phyloP scores from a whole-genome alignment of 2,797 vertebrate species.

The Odontamblyopus lacepedii region DNA sequence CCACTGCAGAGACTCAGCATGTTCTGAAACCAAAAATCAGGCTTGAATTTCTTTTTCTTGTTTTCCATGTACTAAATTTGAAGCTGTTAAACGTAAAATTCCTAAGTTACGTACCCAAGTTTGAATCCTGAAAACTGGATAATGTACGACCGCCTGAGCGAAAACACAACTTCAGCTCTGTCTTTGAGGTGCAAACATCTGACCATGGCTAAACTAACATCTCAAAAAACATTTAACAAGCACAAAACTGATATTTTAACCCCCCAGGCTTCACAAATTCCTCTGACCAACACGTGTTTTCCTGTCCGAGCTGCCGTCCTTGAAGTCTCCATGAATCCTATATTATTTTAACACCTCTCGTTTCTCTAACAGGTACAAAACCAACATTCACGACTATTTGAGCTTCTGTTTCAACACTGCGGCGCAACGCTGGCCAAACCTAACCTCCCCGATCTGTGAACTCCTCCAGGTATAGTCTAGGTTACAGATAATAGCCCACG shows the following conservation, averaged over 20 bases:
- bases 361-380: slow-evolving; percentile 23
- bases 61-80: background rate
- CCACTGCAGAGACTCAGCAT: background rate
- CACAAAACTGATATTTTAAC: slow-evolving; percentile 5
- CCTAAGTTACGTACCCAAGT: background rate
- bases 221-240: background rate
- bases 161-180: background rate
- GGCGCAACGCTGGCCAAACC: slow-evolving; percentile 14
- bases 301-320: slow-evolving; percentile 1
- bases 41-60: background rate
- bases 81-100: background rate
- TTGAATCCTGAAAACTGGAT: background rate
- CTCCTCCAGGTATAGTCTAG: slow-evolving; percentile 28
- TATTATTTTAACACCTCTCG: slow-evolving; percentile 20
- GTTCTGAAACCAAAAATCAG: background rate
- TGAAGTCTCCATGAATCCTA: background rate
- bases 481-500: slow-evolving; percentile 48
- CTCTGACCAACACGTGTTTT: background rate
- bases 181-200: background rate
- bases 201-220: background rate
- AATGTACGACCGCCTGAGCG: background rate
- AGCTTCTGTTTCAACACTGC: slow-evolving; percentile 25
- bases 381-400: slow-evolving; percentile 22
- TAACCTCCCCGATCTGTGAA: slow-evolving; percentile 38
- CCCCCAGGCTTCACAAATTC: background rate